Conservation (phyloP, 2,888 invertebrate genomes). For the Synergus itoensis region DNA sequence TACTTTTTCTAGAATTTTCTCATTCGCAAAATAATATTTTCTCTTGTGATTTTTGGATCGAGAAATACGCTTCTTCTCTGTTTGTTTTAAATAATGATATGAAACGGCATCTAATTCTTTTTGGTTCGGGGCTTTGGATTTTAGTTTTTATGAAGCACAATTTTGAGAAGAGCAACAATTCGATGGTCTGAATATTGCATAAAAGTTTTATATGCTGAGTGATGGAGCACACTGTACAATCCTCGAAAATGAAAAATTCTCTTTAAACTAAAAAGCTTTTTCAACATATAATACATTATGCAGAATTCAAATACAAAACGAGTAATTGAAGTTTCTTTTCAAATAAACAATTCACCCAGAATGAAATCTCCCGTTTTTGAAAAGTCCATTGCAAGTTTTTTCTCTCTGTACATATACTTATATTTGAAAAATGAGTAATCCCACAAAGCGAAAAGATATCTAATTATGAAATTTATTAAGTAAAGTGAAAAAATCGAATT, state of each 20-base stretch:
- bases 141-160: background rate
- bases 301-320: background rate
- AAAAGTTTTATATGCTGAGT: background rate
- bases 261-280: background rate
- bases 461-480: too few relatives aligned
- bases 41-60: background rate
- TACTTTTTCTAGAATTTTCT: too few relatives aligned
- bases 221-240: background rate
- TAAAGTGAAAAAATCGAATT: too few relatives aligned
- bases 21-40: too few relatives aligned
- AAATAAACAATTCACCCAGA: background rate
- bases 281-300: background rate
- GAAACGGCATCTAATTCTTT: background rate
- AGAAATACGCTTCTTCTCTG: background rate
- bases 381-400: background rate
- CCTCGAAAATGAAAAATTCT: background rate
- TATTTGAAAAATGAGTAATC: too few relatives aligned
- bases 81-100: background rate
- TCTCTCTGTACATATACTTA: too few relatives aligned
- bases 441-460: too few relatives aligned
- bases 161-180: background rate
- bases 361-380: background rate
- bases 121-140: background rate
- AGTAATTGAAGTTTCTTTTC: background rate
- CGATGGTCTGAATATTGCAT: background rate